A percentile compares a stretch with the other conserved stretches of the same genome.
Conservation (phyloP, 2,113 vertebrate genomes). For the Procavia capensis region DNA sequence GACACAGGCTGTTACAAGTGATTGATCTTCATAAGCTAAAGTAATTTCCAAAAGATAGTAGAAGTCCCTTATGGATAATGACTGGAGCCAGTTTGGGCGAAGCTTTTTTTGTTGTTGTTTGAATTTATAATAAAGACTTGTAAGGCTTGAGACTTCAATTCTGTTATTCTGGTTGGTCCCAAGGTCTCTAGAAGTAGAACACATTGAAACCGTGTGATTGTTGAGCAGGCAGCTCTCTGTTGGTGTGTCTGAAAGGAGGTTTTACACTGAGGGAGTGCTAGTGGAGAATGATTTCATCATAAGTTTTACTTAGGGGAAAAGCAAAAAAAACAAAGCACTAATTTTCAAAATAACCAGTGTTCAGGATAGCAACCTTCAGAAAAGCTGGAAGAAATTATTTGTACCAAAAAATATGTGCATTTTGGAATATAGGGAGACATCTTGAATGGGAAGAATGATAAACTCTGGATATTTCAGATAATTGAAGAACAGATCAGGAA, state of each 20-base stretch:
- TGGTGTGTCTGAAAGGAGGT: rapidly evolving
- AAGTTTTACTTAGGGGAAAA: neutral
- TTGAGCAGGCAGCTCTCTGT: rapidly evolving
- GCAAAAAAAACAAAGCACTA: rapidly evolving
- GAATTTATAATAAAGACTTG: neutral
- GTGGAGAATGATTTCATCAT: rapidly evolving
- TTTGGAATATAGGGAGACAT: neutral
- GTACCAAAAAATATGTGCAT: neutral
- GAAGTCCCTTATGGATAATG: neutral
- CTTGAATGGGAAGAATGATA: rapidly evolving
- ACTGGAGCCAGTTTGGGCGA: neutral
- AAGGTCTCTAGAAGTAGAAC: rapidly evolving
- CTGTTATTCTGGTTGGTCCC: neutral
- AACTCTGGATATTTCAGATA: rapidly evolving
- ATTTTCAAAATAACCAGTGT: neutral
- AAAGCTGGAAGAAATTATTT: neutral
- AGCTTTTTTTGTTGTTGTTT: too few relatives aligned
- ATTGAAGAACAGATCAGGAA: rapidly evolving
- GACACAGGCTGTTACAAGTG: rapidly evolving
- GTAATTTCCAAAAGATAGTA: neutral
- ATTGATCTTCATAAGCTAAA: neutral
- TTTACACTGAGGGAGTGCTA: neutral
- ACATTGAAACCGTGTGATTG: rapidly evolving
- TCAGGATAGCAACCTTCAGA: neutral
- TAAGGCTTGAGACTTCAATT: rapidly evolving